These are phyloP conservation scores for Gouania willdenowi DNA, from an alignment of 2,797 vertebrate genomes.

Conservation along the genomic window DNA sequence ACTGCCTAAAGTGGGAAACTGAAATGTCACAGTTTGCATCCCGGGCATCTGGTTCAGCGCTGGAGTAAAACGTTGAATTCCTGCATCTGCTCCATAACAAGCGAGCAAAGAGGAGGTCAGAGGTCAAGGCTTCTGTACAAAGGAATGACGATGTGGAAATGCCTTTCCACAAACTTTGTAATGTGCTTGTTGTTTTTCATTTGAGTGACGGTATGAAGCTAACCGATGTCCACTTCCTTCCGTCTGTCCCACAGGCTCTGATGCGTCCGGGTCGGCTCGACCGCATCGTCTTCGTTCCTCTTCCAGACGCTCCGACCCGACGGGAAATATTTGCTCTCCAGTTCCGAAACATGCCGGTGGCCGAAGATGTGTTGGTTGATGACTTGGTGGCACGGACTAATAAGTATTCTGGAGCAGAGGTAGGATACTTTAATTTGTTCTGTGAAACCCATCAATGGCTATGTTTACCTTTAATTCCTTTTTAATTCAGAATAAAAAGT, in stretches of 20 bases:
- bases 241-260: constrained; percentile 79
- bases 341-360: constrained; percentile 83
- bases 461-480: too few relatives aligned
- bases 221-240: too few relatives aligned
- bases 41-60: constrained; percentile 7
- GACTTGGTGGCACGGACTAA: constrained; percentile 79
- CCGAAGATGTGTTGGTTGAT: constrained; percentile 73
- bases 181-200: too few relatives aligned
- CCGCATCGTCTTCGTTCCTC: constrained; percentile 89
- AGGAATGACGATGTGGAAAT: too few relatives aligned
- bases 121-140: too few relatives aligned
- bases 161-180: too few relatives aligned
- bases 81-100: too few relatives aligned
- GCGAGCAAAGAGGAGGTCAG: constrained; percentile 3
- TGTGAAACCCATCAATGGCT: too few relatives aligned
- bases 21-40: constrained; percentile 31
- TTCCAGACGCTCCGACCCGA: constrained; percentile 86
- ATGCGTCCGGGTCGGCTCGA: constrained; percentile 95
- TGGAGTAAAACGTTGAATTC: too few relatives aligned
- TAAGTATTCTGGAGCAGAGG: constrained; percentile 96
- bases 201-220: too few relatives aligned
- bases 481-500: too few relatives aligned
- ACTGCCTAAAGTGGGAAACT: constrained; percentile 28
- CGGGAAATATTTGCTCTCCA: constrained; percentile 85
- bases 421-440: constrained; percentile 59